Base-by-base conservation (phyloP, 1,140 invertebrate genomes). In the Cylas formicarius region DNA sequence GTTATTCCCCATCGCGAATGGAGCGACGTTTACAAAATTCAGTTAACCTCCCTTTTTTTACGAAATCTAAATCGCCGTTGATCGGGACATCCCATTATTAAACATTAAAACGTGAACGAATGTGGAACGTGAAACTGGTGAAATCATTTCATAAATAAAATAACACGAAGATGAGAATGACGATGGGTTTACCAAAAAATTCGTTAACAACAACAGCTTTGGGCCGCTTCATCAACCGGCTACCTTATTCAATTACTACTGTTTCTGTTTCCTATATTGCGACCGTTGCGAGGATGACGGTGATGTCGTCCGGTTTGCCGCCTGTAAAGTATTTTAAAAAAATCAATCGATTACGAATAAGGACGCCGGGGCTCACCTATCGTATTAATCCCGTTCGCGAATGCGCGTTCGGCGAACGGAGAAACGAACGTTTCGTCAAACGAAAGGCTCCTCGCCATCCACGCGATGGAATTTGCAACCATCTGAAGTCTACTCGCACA, bases 231-330 rank as follows among this genome's bases (percentile, higher is more conserved):
- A 38, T 10, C 4, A 8, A 2, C 11, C 21, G 13, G 4, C 10
- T 41, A n/a, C n/a, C n/a, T n/a, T n/a, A n/a, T n/a, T n/a, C n/a
- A n/a, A n/a, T n/a, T n/a, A n/a, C n/a, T n/a, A n/a, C n/a, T n/a
- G n/a, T n/a, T n/a, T n/a, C n/a, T n/a, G 34, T 27, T 47, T 53
- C 47, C n/a, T 37, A 64, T 57, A 66, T 75, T 77, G 82, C 83
- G 66, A 92, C 86, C 48, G 87, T 89, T 55, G 88, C 89, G 56
- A 97, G 76, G 55, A 97, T 77, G 58, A 97, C 89, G 61, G 94
- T 97, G 66, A 97, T 95, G 72, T 97, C 94, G 67, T 97, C 94
- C 33, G 91, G 91, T 73, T 96, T 96, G 44, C 92, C 91, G 66
- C 92, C 90, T 94, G 68, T 40, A 77, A n/a, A n/a, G n/a, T n/a